Evolutionary conservation across 2,888 invertebrate genomes (phyloP).

Genomic region (Willowsia nigromaculata): DNA sequence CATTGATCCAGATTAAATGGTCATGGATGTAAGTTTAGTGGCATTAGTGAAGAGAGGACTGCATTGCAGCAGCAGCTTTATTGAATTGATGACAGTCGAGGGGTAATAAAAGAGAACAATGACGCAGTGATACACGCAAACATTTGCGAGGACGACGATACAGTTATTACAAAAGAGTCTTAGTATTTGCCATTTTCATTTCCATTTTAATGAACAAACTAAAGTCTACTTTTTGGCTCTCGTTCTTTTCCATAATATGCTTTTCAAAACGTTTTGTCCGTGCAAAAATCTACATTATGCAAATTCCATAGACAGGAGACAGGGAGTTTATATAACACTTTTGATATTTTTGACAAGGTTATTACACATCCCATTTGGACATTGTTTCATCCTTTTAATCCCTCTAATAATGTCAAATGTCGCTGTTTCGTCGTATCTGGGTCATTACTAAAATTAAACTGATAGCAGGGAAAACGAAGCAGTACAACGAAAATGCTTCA

Average conservation of each 20-base stretch:
- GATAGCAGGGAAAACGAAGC: too few relatives aligned
- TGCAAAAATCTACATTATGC: constrained; percentile 4
- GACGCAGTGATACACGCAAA: constrained; percentile 3
- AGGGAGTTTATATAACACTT: constrained; percentile 38
- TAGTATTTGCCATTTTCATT: neutral
- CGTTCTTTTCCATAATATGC: neutral
- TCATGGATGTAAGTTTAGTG: constrained; percentile 47
- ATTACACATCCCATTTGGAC: neutral
- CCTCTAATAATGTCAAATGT: constrained; percentile 19
- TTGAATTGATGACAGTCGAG: neutral
- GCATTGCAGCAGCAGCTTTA: constrained; percentile 19
- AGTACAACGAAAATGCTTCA: too few relatives aligned
- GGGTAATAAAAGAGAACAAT: neutral
- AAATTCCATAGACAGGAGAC: neutral
- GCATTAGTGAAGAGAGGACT: constrained; percentile 26
- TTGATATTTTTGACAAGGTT: constrained; percentile 47
- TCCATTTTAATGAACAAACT: constrained; percentile 11
- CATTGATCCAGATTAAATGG: constrained; percentile 65
- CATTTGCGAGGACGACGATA: neutral
- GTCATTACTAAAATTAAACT: constrained; percentile 18
- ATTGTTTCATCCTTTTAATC: neutral
- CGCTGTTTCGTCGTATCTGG: neutral
- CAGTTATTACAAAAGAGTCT: neutral
- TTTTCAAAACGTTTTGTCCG: neutral
- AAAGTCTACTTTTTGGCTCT: neutral